phyloP scores from a whole-genome alignment of 2,113 vertebrate species.

The Ibidorhyncha struthersii region DNA sequence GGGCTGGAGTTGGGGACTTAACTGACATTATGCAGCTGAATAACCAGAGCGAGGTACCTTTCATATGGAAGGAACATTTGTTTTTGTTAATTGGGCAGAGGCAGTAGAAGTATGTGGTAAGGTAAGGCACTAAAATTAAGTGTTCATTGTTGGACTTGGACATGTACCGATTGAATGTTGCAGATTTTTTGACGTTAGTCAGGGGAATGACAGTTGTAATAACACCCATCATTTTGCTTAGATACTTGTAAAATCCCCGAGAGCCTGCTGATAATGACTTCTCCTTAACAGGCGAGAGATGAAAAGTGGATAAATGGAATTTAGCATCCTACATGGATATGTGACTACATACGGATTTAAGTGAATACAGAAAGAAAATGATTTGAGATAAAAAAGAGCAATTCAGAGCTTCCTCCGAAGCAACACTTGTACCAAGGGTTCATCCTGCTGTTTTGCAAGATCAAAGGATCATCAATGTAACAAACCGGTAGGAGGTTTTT shows the following conservation, averaged over 20 bases:
- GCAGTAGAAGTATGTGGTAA: too few species aligned
- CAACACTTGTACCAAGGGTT: not conserved
- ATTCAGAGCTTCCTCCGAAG: not conserved
- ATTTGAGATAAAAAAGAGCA: not conserved
- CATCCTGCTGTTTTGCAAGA: not conserved
- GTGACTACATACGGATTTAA: not conserved
- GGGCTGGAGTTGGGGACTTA: not conserved
- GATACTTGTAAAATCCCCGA: not conserved
- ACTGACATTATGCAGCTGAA: too few species aligned
- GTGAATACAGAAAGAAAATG: accelerated
- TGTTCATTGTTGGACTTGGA: not conserved
- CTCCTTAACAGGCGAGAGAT: not conserved
- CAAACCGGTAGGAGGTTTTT: not conserved
- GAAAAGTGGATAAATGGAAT: not conserved
- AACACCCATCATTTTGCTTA: not conserved
- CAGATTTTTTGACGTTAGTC: not conserved
- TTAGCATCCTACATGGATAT: not conserved
- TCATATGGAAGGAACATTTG: not conserved
- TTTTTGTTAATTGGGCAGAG: not conserved
- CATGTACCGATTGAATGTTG: accelerated
- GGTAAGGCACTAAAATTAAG: too few species aligned
- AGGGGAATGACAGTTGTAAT: not conserved
- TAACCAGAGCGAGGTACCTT: accelerated
- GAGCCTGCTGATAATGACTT: not conserved
- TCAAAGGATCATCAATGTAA: not conserved